These are phyloP conservation scores for Torymus texanus DNA, from an alignment of 2,888 invertebrate species.

Conservation along the genomic window DNA sequence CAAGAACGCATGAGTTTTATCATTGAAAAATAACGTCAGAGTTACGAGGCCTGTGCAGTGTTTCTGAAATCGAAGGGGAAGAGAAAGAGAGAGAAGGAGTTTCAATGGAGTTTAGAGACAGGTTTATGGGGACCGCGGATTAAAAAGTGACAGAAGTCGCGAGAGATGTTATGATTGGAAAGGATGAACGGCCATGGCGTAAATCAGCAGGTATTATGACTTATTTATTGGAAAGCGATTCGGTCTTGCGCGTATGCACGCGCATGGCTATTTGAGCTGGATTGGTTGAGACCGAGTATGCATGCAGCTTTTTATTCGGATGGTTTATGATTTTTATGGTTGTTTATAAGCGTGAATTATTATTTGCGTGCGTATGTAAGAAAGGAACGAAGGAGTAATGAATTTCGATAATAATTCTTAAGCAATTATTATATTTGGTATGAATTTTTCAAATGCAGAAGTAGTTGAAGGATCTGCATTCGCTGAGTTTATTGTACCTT, in stretches of 20 bases:
- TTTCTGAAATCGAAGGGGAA: slow-evolving; percentile 34
- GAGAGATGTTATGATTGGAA: slow-evolving; percentile 42
- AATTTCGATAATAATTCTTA: too few species aligned
- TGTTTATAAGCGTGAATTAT: background rate
- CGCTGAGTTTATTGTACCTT: too few species aligned
- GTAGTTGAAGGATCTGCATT: too few species aligned
- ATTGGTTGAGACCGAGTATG: too few species aligned
- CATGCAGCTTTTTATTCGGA: too few species aligned
- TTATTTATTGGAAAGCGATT: slow-evolving; percentile 24
- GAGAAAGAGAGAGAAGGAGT: background rate
- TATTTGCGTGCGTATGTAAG: background rate
- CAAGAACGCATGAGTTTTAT: background rate
- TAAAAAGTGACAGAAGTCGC: slow-evolving; percentile 37
- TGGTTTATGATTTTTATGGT: too few species aligned
- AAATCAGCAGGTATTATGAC: slow-evolving; percentile 29
- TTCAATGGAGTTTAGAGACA: slow-evolving; percentile 30
- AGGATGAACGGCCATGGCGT: background rate
- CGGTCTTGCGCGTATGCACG: background rate
- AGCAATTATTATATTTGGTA: too few species aligned
- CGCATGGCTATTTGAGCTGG: too few species aligned
- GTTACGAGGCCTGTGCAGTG: slow-evolving; percentile 32
- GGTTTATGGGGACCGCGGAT: slow-evolving; percentile 24
- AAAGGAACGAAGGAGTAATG: background rate
- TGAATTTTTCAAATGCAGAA: too few species aligned
- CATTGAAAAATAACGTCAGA: slow-evolving; percentile 43